Evolutionary conservation across 2,888 invertebrate genomes (phyloP).

Genomic region (Oxystoma pomonae): DNA sequence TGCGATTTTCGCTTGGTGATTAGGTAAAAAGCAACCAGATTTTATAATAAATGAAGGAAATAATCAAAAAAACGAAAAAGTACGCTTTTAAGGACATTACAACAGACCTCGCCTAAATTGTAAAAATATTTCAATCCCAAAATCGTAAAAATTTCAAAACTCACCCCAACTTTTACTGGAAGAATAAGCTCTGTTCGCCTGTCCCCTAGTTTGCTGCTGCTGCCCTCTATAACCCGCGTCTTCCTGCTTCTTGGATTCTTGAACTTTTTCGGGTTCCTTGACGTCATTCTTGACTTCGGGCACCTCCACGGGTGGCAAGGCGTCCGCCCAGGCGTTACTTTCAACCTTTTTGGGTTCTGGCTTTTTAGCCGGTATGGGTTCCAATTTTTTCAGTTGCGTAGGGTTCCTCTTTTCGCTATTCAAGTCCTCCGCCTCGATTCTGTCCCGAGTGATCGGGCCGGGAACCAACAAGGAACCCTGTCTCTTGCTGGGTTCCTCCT

Average conservation of each 20-base stretch:
- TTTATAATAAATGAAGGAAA: no score
- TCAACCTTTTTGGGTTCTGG: constrained; percentile 12
- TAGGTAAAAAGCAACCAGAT: no score
- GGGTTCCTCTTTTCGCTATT: constrained; percentile 49
- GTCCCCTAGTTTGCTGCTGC: constrained; percentile 40
- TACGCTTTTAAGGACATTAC: no score
- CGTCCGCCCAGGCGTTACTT: background rate
- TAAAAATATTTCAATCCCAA: constrained; percentile 29
- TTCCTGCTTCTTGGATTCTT: constrained; percentile 12
- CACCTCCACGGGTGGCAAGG: constrained; percentile 35
- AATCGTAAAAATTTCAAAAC: constrained; percentile 28
- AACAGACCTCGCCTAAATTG: no score
- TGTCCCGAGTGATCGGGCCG: constrained; percentile 58
- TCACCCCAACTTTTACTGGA: constrained; percentile 32
- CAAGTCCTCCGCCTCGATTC: constrained; percentile 56
- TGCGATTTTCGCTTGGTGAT: no score
- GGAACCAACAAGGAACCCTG: constrained; percentile 42
- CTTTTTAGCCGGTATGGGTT: constrained; percentile 6
- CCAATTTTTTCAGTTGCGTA: constrained; percentile 49
- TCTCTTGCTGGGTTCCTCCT: constrained; percentile 30
- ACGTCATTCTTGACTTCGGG: constrained; percentile 18
- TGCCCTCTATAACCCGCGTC: constrained; percentile 16
- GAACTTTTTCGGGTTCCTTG: constrained; percentile 9
- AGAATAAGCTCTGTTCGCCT: constrained; percentile 29
- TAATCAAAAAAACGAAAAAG: no score